Conservation (phyloP, 1,140 invertebrate species). For the Ladona fulva region DNA sequence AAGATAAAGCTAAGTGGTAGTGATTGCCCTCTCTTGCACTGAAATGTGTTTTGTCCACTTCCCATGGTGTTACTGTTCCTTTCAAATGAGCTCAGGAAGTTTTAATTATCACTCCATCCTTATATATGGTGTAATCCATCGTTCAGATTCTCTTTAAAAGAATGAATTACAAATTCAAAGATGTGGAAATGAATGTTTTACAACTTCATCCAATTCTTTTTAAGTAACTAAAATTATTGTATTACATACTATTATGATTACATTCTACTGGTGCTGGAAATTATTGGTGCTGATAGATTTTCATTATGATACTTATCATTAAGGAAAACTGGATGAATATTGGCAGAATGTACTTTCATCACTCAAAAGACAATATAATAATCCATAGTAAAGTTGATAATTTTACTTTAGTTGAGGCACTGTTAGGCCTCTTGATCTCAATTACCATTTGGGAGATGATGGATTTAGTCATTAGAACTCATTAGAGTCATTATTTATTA, state of each 20-base stretch:
- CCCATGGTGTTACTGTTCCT: neutral
- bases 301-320: neutral
- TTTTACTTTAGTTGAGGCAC: no score
- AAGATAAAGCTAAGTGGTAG: neutral
- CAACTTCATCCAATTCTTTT: neutral
- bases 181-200: neutral
- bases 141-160: neutral
- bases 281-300: neutral
- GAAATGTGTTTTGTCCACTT: neutral
- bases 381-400: no score
- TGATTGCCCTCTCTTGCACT: neutral
- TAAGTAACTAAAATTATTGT: neutral
- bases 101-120: neutral
- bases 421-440: no score
- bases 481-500: no score
- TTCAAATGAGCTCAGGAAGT: neutral
- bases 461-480: no score
- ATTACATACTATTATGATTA: neutral
- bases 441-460: no score
- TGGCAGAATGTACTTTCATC: neutral
- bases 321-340: neutral
- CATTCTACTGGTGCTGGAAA: neutral
- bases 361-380: neutral
- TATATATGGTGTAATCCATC: neutral
- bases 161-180: neutral